Conservation (phyloP, 30 jellyfish, hydroid and myxozoan genomes). For the Aurelia coerulea region DNA sequence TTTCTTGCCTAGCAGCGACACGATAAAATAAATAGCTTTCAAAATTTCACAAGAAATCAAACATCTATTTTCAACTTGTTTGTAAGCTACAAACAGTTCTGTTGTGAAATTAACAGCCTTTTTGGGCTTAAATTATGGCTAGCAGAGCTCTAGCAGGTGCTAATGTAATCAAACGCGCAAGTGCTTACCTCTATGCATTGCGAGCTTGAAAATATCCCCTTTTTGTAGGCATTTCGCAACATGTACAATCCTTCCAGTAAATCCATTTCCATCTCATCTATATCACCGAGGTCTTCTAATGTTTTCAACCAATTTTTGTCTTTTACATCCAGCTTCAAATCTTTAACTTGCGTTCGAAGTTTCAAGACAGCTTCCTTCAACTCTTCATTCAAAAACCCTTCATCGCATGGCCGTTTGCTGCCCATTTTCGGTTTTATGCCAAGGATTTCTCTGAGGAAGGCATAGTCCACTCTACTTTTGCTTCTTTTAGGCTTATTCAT, state of each 20-base stretch:
- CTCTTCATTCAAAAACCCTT: constrained; percentile 68
- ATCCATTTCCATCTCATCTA: constrained; percentile 63
- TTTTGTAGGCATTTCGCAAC: constrained; percentile 82
- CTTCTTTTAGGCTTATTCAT: neutral
- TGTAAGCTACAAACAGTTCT: too few species aligned
- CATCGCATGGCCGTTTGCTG: constrained; percentile 28
- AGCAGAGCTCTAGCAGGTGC: constrained; percentile 7
- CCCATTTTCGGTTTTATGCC: constrained; percentile 47
- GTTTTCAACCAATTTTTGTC: constrained; percentile 71
- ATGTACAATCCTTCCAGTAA: constrained; percentile 86
- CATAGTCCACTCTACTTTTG: constrained; percentile 40
- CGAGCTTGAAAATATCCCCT: constrained; percentile 66
- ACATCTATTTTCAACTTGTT: too few species aligned
- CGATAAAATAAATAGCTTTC: too few species aligned
- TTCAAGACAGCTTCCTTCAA: constrained; percentile 71
- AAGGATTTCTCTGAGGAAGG: constrained; percentile 56
- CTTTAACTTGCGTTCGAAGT: constrained; percentile 64
- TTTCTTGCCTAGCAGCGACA: too few species aligned
- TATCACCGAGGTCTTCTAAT: constrained; percentile 71
- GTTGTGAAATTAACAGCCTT: too few species aligned
- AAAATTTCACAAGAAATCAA: too few species aligned
- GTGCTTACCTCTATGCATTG: constrained; percentile 42
- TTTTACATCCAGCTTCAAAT: constrained; percentile 54
- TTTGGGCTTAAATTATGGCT: neutral
- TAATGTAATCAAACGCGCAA: neutral